A percentile compares a stretch with the other conserved stretches of the same genome.
These are phyloP conservation scores for Notospermus geniculatus DNA, from an alignment of 1,140 invertebrate species.

Conservation along the genomic window DNA sequence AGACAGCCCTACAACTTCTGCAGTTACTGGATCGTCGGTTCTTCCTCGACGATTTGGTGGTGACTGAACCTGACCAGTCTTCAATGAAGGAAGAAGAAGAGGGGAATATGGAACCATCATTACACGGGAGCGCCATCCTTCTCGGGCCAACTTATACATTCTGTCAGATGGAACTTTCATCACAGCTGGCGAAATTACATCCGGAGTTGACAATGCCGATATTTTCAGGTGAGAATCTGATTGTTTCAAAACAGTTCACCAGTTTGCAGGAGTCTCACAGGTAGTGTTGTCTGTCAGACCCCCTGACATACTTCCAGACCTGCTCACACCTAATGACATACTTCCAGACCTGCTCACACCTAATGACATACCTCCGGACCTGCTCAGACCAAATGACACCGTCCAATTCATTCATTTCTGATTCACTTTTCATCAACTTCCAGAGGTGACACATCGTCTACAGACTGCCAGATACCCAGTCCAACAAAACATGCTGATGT, in stretches of 20 bases:
- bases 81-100: conserved; percentile 36
- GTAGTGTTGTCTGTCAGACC: too few species aligned
- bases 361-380: too few species aligned
- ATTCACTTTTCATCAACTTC: too few species aligned
- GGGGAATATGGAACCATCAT: conserved; percentile 30
- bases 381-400: too few species aligned
- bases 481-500: conserved; percentile 83
- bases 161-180: conserved; percentile 86
- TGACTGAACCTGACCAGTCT: conserved; percentile 58
- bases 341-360: too few species aligned
- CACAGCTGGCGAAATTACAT: conserved; percentile 88
- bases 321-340: too few species aligned
- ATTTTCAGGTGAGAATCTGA: conserved; percentile 80
- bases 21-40: conserved; percentile 93
- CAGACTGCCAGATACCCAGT: conserved; percentile 92
- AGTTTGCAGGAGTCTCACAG: too few species aligned
- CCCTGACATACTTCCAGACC: too few species aligned
- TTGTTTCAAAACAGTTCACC: too few species aligned
- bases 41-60: conserved; percentile 66
- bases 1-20: conserved; percentile 88
- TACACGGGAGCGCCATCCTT: conserved; percentile 69
- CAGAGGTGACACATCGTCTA: conserved; percentile 94
- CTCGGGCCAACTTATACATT: conserved; percentile 84
- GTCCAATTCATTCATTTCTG: too few species aligned
- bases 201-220: conserved; percentile 98